Conservation (phyloP, 2,888 invertebrate species). For the Phortica okadai region DNA sequence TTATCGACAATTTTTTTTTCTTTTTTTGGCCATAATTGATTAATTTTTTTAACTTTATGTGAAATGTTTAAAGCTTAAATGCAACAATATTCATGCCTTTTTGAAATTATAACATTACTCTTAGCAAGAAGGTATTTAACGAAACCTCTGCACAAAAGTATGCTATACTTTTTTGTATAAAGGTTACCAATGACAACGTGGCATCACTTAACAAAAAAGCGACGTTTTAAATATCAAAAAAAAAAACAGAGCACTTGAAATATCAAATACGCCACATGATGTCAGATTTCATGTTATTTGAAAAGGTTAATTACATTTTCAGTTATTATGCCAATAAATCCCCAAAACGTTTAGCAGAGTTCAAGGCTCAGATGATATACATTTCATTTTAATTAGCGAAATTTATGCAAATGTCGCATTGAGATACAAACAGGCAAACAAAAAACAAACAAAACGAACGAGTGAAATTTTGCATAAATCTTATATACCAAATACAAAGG, state of each 20-base stretch:
- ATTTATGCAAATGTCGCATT: constrained; percentile 19
- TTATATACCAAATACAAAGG: constrained; percentile 1
- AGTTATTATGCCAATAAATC: not conserved
- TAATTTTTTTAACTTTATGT: no score
- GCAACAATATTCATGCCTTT: no score
- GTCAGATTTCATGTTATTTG: not conserved
- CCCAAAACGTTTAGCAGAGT: not conserved
- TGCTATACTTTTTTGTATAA: no score
- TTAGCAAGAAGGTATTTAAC: no score
- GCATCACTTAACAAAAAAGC: not conserved
- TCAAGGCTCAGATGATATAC: constrained; percentile 8
- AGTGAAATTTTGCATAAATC: constrained; percentile 7
- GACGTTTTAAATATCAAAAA: not conserved
- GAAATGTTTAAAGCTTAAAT: no score
- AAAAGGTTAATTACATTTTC: not conserved
- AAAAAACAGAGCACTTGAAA: not conserved
- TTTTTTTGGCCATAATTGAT: no score
- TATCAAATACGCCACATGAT: not conserved
- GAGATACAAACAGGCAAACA: constrained; percentile 10
- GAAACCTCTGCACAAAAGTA: no score
- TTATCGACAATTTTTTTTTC: no score
- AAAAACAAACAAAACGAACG: not conserved
- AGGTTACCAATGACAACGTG: not conserved
- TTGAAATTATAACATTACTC: no score
- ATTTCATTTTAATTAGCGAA: constrained; percentile 27